Base-by-base conservation (phyloP, 2,113 vertebrate genomes). In the Datnioides undecimradiatus region DNA sequence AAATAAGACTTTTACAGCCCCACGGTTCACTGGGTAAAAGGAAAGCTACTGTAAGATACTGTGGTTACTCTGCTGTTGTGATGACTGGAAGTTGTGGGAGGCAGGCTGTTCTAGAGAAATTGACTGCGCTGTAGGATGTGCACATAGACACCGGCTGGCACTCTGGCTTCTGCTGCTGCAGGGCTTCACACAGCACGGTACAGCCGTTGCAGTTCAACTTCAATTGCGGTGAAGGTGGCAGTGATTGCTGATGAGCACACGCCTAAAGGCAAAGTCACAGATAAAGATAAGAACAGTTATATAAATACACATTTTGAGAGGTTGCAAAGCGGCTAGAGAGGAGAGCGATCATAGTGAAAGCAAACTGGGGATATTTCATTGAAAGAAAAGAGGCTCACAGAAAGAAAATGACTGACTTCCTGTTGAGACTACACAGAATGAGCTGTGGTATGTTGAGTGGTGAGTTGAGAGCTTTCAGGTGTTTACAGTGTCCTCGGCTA, bases 341-440 rank as follows among this genome's bases (percentile, higher is more conserved):
- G 0, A 2, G 8, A 21, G 14, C 17, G n/a, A 2, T n/a, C 17
- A 4, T 3, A 21, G 48, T 2, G 8, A 57, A 64, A 36, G 59
- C 17, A 82, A 31, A 36, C 48, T 46, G 16, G 55, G 12, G 23
- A 25, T 16, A 19, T 41, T 77, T 65, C 13, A 65, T 41, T 76
- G 55, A 40, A 40, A 80, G 40, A 71, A 29, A 54, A 27, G 13
- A 27, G 21, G 51, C 45, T 40, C 40, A 34, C 59, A 71, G 49
- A 27, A 13, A 62, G 31, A 48, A 51, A 73, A 51, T 67, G 17
- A 73, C 31, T 31, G 12, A 86, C 70, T 89, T 89, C 82, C 85
- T 91, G 69, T 80, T 84, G 43, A 66, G 51, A 66, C 36, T 21
- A 1, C 41, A 73, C 55, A 74, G 23, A 73, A 17, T 1, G 23